phyloP scores from a whole-genome alignment of 2,888 invertebrate species.

The Ischnus inquisitorius region DNA sequence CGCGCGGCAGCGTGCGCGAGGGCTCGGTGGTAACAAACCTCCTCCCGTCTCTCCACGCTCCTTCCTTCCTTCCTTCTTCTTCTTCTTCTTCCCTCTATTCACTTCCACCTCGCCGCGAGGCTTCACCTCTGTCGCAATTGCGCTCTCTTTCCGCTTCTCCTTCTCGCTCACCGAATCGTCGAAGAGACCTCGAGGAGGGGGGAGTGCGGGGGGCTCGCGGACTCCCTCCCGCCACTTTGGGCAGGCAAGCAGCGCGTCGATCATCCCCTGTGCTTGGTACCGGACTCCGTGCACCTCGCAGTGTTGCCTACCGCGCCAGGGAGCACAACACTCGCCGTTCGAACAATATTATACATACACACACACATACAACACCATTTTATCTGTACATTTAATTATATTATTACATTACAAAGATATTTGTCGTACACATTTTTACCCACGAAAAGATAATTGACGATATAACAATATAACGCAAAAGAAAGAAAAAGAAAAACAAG shows the following conservation, averaged over 20 bases:
- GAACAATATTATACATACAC: slow-evolving; percentile 66
- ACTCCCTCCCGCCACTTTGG: slow-evolving; percentile 6
- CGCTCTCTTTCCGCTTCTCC: slow-evolving; percentile 8
- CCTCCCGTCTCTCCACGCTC: slow-evolving; percentile 34
- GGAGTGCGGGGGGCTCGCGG: no score
- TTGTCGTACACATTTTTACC: not conserved
- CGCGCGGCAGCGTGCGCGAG: not conserved
- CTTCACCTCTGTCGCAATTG: slow-evolving; percentile 14
- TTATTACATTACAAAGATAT: not conserved
- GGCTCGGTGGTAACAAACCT: slow-evolving; percentile 11
- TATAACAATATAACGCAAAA: no score
- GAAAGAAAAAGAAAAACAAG: not conserved
- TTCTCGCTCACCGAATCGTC: slow-evolving; percentile 9
- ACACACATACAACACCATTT: slow-evolving; percentile 54
- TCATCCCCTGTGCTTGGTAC: slow-evolving; percentile 67
- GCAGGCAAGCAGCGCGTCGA: slow-evolving; percentile 47
- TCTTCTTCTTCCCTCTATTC: slow-evolving; percentile 12
- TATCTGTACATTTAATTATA: slow-evolving; percentile 23
- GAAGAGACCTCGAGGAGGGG: not conserved
- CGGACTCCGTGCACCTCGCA: slow-evolving; percentile 74
- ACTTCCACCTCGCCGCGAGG: not conserved
- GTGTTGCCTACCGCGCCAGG: slow-evolving; percentile 80
- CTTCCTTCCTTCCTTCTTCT: not conserved
- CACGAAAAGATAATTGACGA: not conserved
- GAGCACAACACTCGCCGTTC: slow-evolving; percentile 81